Conservation (phyloP, 2,888 invertebrate genomes). For the Poecilus cupreus region DNA sequence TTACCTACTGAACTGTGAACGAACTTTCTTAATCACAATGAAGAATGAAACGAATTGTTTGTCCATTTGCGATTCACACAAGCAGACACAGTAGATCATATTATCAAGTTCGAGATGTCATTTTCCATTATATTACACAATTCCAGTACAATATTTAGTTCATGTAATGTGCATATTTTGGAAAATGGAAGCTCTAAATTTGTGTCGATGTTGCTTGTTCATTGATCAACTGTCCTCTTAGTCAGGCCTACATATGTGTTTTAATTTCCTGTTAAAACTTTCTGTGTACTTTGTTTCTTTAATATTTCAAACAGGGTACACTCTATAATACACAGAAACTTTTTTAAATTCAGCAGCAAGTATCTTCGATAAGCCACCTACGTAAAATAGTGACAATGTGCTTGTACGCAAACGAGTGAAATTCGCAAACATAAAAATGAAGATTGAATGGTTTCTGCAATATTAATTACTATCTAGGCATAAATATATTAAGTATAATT, state of each 20-base stretch:
- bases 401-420: slow-evolving; percentile 51
- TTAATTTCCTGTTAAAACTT: slow-evolving; percentile 8
- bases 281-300: slow-evolving; percentile 59
- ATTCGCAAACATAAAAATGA: slow-evolving; percentile 45
- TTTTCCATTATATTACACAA: background rate
- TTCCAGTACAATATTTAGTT: background rate
- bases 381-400: slow-evolving; percentile 36
- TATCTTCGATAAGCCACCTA: slow-evolving; percentile 3
- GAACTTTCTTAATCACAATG: slow-evolving; percentile 54
- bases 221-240: slow-evolving; percentile 40
- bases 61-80: slow-evolving; percentile 51
- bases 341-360: slow-evolving; percentile 49
- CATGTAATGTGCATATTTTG: background rate
- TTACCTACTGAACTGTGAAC: slow-evolving; percentile 52
- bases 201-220: slow-evolving; percentile 10
- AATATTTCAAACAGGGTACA: slow-evolving; percentile 58
- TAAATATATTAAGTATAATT: slow-evolving; percentile 57
- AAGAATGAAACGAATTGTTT: slow-evolving; percentile 51
- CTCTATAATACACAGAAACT: slow-evolving; percentile 49
- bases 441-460: slow-evolving; percentile 55
- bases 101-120: background rate
- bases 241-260: slow-evolving; percentile 55
- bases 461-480: slow-evolving; percentile 53
- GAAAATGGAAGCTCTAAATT: slow-evolving; percentile 17
- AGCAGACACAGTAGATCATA: slow-evolving; percentile 33